Base-by-base conservation (phyloP, 2,888 invertebrate species). In the Achlya flavicornis region DNA sequence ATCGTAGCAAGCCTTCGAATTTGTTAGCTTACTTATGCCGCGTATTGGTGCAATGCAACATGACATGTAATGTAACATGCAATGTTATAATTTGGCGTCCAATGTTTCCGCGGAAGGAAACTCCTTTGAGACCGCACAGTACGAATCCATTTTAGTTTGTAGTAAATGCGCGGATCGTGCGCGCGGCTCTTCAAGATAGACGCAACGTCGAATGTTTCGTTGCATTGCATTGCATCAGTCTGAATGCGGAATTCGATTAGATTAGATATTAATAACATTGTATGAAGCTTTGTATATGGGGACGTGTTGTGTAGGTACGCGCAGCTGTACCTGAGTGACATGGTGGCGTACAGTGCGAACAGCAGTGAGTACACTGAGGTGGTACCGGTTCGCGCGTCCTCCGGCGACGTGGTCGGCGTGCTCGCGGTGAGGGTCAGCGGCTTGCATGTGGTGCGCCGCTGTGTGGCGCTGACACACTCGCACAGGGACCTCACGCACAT, bases 251-350 rank as follows among this genome's bases (percentile, higher is more conserved):
- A 26, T 26, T 26, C 26, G 26, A 26, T 26, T 26, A 26, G 2
- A 26, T 26, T 26, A 26, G 26, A 26, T 26, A 26, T 26, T 26
- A 2, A 26, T 26, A 26, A 26, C 26, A 26, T 26, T 26, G 26
- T 26, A 2, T 26, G 26, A 26, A 2, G 26, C 26, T 1, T 26
- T 26, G 26, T 26, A n/a, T 43, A 14, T 14, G 10, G 19, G 19
- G 11, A 41, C 11, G 10, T 35, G 33, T n/a, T 38, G 57, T 65
- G 3, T 69, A 89, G 89, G 0, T 79, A 81, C 70, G 89, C 88
- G 10, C 79, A 79, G 76, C 73, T 88, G 48, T 88, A 81, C 76
- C 75, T 88, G 61, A 88, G 89, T 41, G 88, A 89, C 67, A 66
- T 87, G 68, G 67, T 88, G 57, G 76, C 78, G 62, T 81, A 74